Percentiles rank a stretch among this genome's conserved stretches.
Conservation (phyloP, 2,888 invertebrate genomes). For the Tetrapedia diversipes region DNA sequence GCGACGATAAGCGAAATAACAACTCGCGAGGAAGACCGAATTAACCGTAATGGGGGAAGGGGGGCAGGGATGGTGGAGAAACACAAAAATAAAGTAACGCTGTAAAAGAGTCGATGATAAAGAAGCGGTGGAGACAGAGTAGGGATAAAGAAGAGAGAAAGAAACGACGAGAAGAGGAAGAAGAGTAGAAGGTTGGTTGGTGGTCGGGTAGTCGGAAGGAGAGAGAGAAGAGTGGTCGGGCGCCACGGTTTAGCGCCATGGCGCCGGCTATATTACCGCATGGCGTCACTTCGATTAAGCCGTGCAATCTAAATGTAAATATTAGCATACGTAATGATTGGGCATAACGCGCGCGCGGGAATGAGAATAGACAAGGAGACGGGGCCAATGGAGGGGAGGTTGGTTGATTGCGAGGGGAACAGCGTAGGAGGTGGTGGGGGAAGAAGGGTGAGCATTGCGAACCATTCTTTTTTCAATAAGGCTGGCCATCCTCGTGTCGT, state of each 20-base stretch:
- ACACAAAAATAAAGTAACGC: slow-evolving; percentile 3
- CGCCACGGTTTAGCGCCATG: slow-evolving; percentile 79
- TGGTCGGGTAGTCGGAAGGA: slow-evolving; percentile 27
- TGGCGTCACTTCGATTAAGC: slow-evolving; percentile 82
- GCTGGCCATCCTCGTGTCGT: slow-evolving; percentile 8
- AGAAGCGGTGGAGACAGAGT: slow-evolving; percentile 22
- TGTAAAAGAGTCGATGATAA: slow-evolving; percentile 15
- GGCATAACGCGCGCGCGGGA: slow-evolving; percentile 69
- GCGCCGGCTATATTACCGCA: slow-evolving; percentile 81
- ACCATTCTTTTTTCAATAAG: slow-evolving; percentile 47
- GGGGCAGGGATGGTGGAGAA: neutral
- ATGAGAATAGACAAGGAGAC: slow-evolving; percentile 68
- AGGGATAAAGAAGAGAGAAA: neutral
- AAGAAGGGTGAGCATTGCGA: slow-evolving; percentile 24
- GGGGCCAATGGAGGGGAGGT: slow-evolving; percentile 25
- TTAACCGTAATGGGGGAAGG: slow-evolving; percentile 12
- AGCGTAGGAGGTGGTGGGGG: slow-evolving; percentile 47
- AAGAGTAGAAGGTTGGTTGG: slow-evolving; percentile 31
- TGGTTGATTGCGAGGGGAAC: slow-evolving; percentile 47
- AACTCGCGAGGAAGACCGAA: slow-evolving; percentile 37
- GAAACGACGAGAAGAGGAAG: neutral
- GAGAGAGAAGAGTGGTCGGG: slow-evolving; percentile 61
- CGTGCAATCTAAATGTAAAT: slow-evolving; percentile 82
- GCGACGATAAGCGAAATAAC: slow-evolving; percentile 37
- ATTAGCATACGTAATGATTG: slow-evolving; percentile 81